Evolutionary conservation across 2,888 invertebrate species (phyloP).

Genomic region (Harmothoe impar): DNA sequence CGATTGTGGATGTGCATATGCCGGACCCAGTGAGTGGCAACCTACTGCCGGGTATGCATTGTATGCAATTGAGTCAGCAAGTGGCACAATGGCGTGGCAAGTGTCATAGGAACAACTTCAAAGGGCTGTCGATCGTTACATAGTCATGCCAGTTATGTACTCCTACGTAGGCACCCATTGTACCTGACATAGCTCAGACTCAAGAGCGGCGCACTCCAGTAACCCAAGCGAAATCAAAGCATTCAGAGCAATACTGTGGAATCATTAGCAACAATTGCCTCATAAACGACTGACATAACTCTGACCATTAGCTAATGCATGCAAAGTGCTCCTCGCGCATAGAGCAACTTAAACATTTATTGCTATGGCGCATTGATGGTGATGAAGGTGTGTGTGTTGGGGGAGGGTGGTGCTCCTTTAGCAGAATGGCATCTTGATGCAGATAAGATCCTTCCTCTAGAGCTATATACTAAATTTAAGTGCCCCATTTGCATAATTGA

Average conservation of each 20-base stretch:
- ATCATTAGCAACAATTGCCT: neutral
- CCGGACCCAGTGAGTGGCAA: neutral
- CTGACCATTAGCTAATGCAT: slow-evolving; percentile 5
- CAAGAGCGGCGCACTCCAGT: neutral
- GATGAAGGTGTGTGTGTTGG: neutral
- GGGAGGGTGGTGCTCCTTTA: neutral
- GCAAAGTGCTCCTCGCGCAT: neutral
- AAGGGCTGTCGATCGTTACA: neutral
- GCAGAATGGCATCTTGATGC: neutral
- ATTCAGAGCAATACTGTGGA: neutral
- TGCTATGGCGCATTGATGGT: neutral
- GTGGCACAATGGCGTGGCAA: neutral
- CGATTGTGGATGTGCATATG: slow-evolving; percentile 29
- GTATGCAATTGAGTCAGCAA: neutral
- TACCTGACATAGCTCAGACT: neutral
- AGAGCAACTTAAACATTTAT: neutral
- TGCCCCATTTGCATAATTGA: too few species aligned
- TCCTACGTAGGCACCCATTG: neutral
- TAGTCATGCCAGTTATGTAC: neutral
- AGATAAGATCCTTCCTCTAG: too few species aligned
- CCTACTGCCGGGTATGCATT: slow-evolving; percentile 17
- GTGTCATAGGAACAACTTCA: slow-evolving; percentile 27
- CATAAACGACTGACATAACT: slow-evolving; percentile 15
- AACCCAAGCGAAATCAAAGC: slow-evolving; percentile 5
- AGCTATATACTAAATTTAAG: too few species aligned